Evolutionary conservation across 2,797 vertebrate genomes (phyloP), one percentile per base, ranked within the genome.

Genomic region (Bufotes viridis): DNA sequence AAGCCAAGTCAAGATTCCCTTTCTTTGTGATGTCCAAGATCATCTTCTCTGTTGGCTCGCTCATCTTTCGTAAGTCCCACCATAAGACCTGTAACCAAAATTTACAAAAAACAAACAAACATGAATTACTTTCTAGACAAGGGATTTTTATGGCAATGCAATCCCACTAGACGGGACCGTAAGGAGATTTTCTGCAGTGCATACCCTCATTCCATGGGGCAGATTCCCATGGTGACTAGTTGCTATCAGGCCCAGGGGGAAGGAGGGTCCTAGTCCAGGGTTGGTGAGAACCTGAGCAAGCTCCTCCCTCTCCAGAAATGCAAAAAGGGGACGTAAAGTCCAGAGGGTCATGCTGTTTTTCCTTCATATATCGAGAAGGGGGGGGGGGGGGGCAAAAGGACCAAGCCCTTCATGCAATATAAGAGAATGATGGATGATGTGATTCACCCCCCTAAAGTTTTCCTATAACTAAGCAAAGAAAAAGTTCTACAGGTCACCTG

Each of bases 61-160:
- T 96, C 29, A 99, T 83, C 90, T 96, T 97, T 7, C 98, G 96
- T 82, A 97, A 95, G 84, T 99, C 98, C 98, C 98, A 99, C 98
- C 97, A 99, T 89, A 99, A 95, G 42, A 99, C 95, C 98, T 99
- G 90, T 60, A 49, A 3, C 14, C 34, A 74, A 58, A 61, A 60
- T 58, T 34, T 10, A 74, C 53, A 74, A 84, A 61, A 51, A 53
- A n/a, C 22, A 70, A 70, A n/a, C 42, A 75, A 22, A 22, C 3
- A 51, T 22, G 3, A n/a, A 51, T 11, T 51, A 2, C 34, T 34
- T 34, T 72, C 15, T 72, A 34, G 14, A 72, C 7, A 72, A 18
- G 0, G 13, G 17, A 26, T 72, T 72, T 72, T 42, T 72, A 17
- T 69, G 24, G 12, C 24, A 69, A 69, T 65, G 18, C 60, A 63